Base-by-base conservation (phyloP, 2,888 invertebrate genomes). In the Andrena flavipes region DNA sequence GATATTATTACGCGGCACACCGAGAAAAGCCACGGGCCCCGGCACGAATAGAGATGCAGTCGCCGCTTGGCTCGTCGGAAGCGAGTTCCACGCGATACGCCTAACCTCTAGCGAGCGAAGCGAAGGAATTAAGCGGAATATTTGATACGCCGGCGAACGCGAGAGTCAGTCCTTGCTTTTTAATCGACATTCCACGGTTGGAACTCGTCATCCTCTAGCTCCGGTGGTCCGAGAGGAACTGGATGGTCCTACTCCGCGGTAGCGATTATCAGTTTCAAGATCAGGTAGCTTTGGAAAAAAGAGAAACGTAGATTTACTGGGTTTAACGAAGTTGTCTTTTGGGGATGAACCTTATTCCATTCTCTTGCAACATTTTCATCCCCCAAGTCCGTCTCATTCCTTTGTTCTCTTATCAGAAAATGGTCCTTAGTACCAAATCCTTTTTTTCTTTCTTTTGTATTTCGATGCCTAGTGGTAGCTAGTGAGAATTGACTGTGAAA, bases 1-100 rank as follows among this genome's bases (percentile, higher is more conserved):
- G 63, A 82, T 80, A 82, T 63, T 68, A 60, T 68, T 82, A 42
- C 64, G 26, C n/a, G 49, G 30, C 35, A 23, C 13, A 1, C 35
- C 35, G 49, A 65, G 60, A 65, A 56, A 69, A 56, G 13, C 63
- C 26, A 56, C 56, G 56, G 13, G 16, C 23, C 8, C 23, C 35
- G 30, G 49, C 49, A 30, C 16, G 20, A 63, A 26, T 63, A 73
- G 54, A 62, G 54, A 62, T 80, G 48, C 33, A 72, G 26, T 71
- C 67, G 65, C 59, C 10, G n/a, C 23, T 35, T 13, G 23, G 30
- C 42, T 71, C 35, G 20, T 59, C 20, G 54, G 29, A 30, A 49
- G 16, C 13, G 4, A 42, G 29, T 30, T 16, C 54, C 33, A 0
- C 60, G 35, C 10, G 10, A 51, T 7, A 16, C 2, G 20, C 26